Evolutionary conservation across 2,888 invertebrate species (phyloP), one percentile per base, ranked within the genome.

Genomic region (Dioctria linearis): DNA sequence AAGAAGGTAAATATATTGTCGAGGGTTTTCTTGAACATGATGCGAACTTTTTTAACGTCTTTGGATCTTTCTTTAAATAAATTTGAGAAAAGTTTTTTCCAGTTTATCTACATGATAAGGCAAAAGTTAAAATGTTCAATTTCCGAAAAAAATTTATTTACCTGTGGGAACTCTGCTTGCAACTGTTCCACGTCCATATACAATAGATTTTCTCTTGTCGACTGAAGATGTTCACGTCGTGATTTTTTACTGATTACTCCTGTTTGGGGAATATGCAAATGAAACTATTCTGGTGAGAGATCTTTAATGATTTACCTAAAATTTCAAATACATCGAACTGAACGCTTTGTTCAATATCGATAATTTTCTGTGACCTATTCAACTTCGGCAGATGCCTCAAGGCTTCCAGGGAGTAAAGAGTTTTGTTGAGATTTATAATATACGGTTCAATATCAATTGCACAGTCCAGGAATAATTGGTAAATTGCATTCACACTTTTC

Each of bases 1-100:
- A 79, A 81, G 40, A 75, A 81, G 39, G 75, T 25, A 54, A 81
- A 76, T 5, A 81, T 67, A 49, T 57, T 67, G 11, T 81, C 81
- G 37, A 81, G 54, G 2, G 67, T 42, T 9, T 76, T 76, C 13
- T 81, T 81, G 46, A 79, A 81, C 46, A 81, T 46, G 4, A 81
- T 5, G 37, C 76, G 57, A 51, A 81, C 25, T 43, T 69, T 67
- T 9, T 59, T 13, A 9, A 81, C 54, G n/a, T 79, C 65, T 13
- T 39, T 5, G 9, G 13, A 43, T 11, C 61, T 37, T 3, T 40
- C 69, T 80, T 80, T 59, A 65, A 81, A 81, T 11, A 76, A n/a
- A 42, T 73, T 79, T 2, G 43, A 61, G 25, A 81, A 57, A 2
- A 81, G 43, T 3, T 13, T 51, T 51, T 73, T 65, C 81, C 81